phyloP scores from a whole-genome alignment of 2,888 invertebrate genomes.

The Ormyrus nitidulus region DNA sequence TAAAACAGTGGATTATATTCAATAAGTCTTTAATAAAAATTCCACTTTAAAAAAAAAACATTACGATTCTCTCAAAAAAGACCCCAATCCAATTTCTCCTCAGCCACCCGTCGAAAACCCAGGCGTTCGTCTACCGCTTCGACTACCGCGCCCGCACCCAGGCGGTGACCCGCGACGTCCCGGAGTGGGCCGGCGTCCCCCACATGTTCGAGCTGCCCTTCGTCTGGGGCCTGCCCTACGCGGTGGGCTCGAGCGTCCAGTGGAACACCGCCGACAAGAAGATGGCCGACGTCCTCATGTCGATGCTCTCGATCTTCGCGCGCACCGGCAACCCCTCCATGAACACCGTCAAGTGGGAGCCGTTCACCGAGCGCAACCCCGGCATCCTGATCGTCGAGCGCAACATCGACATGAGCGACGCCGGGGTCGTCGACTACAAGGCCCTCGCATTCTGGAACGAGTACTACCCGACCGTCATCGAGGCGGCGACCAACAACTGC shows the following conservation, averaged over 20 bases:
- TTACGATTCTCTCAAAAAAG: no score
- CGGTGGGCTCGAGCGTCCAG: conserved; percentile 73
- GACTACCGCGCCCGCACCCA: conserved; percentile 83
- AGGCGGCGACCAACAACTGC: conserved; percentile 83
- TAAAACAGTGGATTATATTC: no score
- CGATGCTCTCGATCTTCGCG: conserved; percentile 87
- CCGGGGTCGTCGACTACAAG: conserved; percentile 83
- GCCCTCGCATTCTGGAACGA: conserved; percentile 90
- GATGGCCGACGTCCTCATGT: conserved; percentile 88
- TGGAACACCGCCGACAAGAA: conserved; percentile 89
- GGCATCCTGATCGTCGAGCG: conserved; percentile 84
- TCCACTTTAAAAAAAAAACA: no score
- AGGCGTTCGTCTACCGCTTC: conserved; percentile 84
- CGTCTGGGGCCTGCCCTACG: conserved; percentile 88
- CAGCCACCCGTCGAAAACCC: conserved; percentile 74
- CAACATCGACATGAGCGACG: conserved; percentile 86
- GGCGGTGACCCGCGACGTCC: conserved; percentile 81
- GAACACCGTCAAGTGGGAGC: conserved; percentile 85
- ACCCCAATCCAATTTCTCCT: background rate
- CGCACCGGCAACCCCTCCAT: conserved; percentile 80
- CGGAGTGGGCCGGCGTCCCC: conserved; percentile 88
- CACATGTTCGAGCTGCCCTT: conserved; percentile 89
- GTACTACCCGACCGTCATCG: conserved; percentile 86
- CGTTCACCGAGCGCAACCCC: conserved; percentile 82
- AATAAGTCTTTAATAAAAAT: no score